Evolutionary conservation across 1,140 invertebrate genomes (phyloP), one percentile per base, ranked within the genome.

Genomic region (Drosophila seguyi): DNA sequence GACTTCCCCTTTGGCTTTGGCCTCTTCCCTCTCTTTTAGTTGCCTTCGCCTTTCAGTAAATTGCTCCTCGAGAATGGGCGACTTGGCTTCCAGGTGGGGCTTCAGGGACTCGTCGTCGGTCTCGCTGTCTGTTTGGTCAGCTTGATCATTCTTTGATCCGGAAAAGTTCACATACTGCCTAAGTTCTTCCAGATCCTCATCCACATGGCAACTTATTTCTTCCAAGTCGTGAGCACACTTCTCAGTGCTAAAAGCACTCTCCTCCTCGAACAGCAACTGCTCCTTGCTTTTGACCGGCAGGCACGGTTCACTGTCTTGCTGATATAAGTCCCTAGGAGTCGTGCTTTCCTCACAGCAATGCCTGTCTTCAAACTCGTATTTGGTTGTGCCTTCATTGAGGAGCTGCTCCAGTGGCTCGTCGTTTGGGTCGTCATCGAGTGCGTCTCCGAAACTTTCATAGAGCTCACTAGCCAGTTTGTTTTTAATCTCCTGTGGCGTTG

Each of bases 201-300:
- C 76, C 34, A 92, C 34, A 0, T 90, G 60, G 6, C 6, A 57
- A 7, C 73, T 65, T 5, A 92, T 61, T 34, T 91, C 76, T 39
- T 75, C 38, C 55, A 92, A 58, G 36, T 92, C 81, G 20, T 68
- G 61, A 6, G 66, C 75, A 18, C 87, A 65, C 44, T 81, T 78
- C 1, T 77, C 63, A 52, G 76, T 86, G 1, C 73, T 79, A 22
- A 79, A 53, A 0, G 11, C 59, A 29, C 85, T 62, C 16, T 90
- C 72, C 20, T 45, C 36, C 10, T 91, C 84, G 2, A 61, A 77
- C 1, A 78, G 20, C 41, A 72, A 11, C 36, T 86, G 38, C 4
- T 80, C 59, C 6, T 50, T 34, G 11, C 44, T 80, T 18, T 82
- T 77, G 1, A 47, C 6, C 34, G 18, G 6, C 5, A 58, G n/a